Conservation (phyloP, 2,888 invertebrate genomes). For the Macrophya alboannulata region DNA sequence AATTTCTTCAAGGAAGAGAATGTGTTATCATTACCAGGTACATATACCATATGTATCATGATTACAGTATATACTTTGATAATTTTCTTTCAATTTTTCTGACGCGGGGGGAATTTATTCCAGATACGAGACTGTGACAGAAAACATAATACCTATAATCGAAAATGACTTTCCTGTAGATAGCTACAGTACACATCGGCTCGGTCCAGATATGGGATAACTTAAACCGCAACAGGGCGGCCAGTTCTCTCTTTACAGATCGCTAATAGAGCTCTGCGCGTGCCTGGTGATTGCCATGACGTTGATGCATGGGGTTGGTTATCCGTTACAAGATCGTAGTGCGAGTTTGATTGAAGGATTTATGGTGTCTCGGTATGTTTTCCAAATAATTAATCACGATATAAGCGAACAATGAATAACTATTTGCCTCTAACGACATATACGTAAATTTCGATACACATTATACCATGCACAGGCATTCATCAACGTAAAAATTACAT, state of each 20-base stretch:
- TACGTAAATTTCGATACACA: background rate
- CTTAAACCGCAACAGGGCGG: background rate
- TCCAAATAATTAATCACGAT: conserved; percentile 43
- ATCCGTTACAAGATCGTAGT: conserved; percentile 47
- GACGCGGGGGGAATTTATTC: no score
- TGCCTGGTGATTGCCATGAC: conserved; percentile 49
- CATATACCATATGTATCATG: no score
- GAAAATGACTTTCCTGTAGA: no score
- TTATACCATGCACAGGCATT: background rate
- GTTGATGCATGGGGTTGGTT: conserved; percentile 44
- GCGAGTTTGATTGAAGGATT: conserved; percentile 49
- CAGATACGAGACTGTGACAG: no score
- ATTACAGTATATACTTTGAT: no score
- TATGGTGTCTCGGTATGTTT: conserved; percentile 40
- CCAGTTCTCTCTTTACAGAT: background rate
- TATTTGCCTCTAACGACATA: conserved; percentile 8
- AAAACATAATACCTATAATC: no score
- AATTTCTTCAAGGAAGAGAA: background rate
- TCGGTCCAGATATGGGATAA: background rate
- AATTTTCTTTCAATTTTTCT: no score
- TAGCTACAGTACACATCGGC: background rate
- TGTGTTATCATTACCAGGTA: background rate
- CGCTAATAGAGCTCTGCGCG: conserved; percentile 44
- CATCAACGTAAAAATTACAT: background rate
- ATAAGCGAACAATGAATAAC: conserved; percentile 20